Base-by-base conservation (phyloP, 2,888 invertebrate genomes). In the Baccha elongata region DNA sequence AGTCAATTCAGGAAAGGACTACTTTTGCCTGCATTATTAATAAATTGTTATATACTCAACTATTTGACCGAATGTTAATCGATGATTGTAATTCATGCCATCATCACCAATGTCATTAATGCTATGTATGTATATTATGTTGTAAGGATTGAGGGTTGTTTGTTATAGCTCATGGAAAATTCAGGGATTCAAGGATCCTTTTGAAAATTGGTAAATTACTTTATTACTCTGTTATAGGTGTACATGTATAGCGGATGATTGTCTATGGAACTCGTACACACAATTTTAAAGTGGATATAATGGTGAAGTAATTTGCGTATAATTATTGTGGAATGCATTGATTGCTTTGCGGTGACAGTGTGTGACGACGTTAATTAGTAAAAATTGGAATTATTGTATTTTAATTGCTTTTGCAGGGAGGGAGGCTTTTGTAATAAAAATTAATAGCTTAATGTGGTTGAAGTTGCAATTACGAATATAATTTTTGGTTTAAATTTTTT, bases 21-120 rank as follows among this genome's bases (percentile, higher is more conserved):
- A 21, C 50, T 50, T 65, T 29, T 67, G 19, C 42, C 21, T 72
- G 53, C 48, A 68, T 76, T 73, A 83, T 83, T 78, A 78, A 78
- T 83, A 72, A 73, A 83, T 73, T 72, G 76, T 76, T 81, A 81
- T 71, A 46, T 67, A 60, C 75, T 46, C 60, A 81, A 71, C 75
- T 75, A 81, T 81, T 83, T 78, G 83, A 78, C 78, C 83, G 62
- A 73, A 80, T 68, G 78, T 78, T 78, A 73, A 83, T 73, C 73
- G 72, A 78, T 83, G 68, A 76, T 68, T 81, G 65, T 71, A 60
- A 67, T 60, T 65, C 81, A 60, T 65, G 46, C 64, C 46, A 75
- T 44, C 58, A 44, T 55, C 50, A 52, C 60, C 55, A 52, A 65
- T 64, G 58, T 58, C 62, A 60, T 75, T 44, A 40, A n/a, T n/a